Evolutionary conservation across 30 jellyfish, hydroid and myxozoan genomes (phyloP).

Genomic region (Aurelia aurita): DNA sequence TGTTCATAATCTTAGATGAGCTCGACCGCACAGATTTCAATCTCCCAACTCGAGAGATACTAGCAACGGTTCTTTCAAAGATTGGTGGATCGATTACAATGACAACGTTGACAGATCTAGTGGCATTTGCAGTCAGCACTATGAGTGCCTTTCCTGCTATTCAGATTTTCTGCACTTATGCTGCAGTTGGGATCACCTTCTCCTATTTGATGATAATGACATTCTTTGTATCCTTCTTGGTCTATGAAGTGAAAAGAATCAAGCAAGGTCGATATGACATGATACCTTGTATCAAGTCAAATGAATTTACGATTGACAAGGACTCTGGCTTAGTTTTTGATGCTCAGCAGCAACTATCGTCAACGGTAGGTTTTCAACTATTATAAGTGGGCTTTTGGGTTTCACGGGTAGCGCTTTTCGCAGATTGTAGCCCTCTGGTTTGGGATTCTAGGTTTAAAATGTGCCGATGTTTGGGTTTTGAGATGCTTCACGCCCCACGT

Average conservation of each 20-base stretch:
- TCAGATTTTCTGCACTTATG: slow-evolving; percentile 73
- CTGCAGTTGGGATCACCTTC: slow-evolving; percentile 64
- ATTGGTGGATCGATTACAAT: slow-evolving; percentile 74
- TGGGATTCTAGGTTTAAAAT: no score
- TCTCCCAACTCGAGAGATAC: slow-evolving; percentile 33
- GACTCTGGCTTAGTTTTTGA: slow-evolving; percentile 6
- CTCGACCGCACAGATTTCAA: slow-evolving; percentile 36
- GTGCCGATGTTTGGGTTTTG: no score
- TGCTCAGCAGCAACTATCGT: background rate
- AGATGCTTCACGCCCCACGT: no score
- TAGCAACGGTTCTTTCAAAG: slow-evolving; percentile 25
- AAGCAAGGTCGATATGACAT: slow-evolving; percentile 63
- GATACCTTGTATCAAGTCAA: slow-evolving; percentile 32
- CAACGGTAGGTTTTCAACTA: no score
- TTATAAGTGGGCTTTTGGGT: no score
- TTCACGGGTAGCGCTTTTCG: no score
- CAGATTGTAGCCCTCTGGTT: no score
- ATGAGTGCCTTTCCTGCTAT: slow-evolving; percentile 75
- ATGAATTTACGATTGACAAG: background rate
- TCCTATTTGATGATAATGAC: slow-evolving; percentile 66
- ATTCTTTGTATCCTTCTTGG: slow-evolving; percentile 57
- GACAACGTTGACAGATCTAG: slow-evolving; percentile 84
- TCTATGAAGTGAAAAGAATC: slow-evolving; percentile 54
- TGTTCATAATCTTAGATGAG: slow-evolving; percentile 62
- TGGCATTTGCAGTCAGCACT: slow-evolving; percentile 83